Percentiles rank a stretch among this genome's conserved stretches.
phyloP scores from a whole-genome alignment of 2,888 invertebrate genomes.

The Synergus japonicus region DNA sequence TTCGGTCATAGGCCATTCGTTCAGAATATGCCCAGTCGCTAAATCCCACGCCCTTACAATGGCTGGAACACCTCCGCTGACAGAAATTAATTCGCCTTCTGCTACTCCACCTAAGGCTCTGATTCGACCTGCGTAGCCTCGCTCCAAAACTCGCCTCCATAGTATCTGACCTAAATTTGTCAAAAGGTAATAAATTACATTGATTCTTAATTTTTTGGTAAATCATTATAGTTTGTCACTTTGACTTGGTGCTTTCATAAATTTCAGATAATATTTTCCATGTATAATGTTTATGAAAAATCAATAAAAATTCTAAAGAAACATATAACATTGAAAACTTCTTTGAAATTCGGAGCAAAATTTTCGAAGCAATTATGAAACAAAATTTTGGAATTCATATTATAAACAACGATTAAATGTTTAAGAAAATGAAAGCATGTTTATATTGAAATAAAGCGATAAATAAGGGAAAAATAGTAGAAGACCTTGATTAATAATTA shows the following conservation, averaged over 20 bases:
- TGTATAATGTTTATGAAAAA: not conserved
- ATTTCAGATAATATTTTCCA: not conserved
- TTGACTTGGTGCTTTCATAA: not conserved
- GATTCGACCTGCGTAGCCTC: slow-evolving; percentile 81
- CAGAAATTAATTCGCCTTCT: slow-evolving; percentile 85
- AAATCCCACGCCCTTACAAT: slow-evolving; percentile 89
- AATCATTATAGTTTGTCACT: not conserved
- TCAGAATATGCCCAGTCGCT: slow-evolving; percentile 84
- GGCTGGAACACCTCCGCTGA: slow-evolving; percentile 86
- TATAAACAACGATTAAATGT: not conserved
- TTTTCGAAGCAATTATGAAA: not conserved
- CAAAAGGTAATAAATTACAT: no score
- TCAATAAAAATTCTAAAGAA: not conserved
- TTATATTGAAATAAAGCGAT: not conserved
- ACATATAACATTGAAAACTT: not conserved
- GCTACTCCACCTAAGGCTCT: slow-evolving; percentile 82
- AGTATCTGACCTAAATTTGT: slow-evolving; percentile 82
- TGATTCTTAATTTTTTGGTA: no score
- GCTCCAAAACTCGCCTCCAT: slow-evolving; percentile 91
- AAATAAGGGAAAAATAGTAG: slow-evolving; percentile 11
- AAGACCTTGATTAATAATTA: slow-evolving; percentile 39
- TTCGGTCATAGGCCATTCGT: slow-evolving; percentile 83
- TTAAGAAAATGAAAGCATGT: not conserved
- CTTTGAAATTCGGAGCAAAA: not conserved
- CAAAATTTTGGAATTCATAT: not conserved